Evolutionary conservation across 2,113 vertebrate genomes (phyloP).

Genomic region (Marcusenius ussheri): DNA sequence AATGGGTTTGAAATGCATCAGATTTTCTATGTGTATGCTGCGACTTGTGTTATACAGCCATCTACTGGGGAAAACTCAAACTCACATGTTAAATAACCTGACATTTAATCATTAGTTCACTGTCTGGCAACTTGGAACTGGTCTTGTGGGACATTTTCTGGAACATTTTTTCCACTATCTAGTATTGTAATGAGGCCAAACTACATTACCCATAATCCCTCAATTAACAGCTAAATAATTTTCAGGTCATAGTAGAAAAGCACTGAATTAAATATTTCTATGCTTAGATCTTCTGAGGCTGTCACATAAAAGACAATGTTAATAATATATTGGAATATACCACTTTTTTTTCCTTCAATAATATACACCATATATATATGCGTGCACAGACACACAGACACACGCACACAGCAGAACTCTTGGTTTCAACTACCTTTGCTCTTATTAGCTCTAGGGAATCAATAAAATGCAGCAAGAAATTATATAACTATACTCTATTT

Average conservation of each 20-base stretch:
- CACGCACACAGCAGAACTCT: neutral
- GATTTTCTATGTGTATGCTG: neutral
- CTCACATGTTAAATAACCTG: neutral
- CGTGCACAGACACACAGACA: no score
- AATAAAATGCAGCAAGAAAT: neutral
- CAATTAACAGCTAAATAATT: neutral
- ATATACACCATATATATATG: neutral
- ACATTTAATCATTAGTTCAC: neutral
- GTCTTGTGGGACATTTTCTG: neutral
- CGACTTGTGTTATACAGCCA: neutral
- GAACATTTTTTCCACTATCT: neutral
- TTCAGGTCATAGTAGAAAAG: neutral
- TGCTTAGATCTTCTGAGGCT: neutral
- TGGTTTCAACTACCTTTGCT: neutral
- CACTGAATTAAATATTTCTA: neutral
- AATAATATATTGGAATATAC: neutral
- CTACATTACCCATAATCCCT: neutral
- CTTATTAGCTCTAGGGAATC: neutral
- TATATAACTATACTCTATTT: neutral
- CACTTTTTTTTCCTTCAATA: neutral
- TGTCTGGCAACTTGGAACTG: neutral
- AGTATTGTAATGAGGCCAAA: neutral
- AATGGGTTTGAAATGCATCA: neutral
- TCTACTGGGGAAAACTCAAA: constrained; percentile 1
- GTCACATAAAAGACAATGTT: neutral